Evolutionary conservation across 2,113 vertebrate species (phyloP), one percentile per base, ranked within the genome.

Genomic region (Rhinogobius similis): DNA sequence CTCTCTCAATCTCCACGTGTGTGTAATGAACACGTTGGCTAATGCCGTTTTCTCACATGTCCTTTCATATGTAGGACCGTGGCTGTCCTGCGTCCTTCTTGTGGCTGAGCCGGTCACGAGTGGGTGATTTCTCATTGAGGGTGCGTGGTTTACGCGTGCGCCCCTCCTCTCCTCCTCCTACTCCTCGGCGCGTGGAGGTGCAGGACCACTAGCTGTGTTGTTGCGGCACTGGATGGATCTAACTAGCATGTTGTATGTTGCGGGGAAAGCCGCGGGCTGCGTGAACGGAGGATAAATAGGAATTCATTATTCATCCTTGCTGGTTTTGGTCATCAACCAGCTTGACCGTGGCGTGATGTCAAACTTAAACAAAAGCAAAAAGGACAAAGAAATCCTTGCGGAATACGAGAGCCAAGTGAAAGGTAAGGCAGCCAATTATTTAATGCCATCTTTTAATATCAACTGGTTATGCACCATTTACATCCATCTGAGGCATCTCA

Each of bases 351-450:
- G 62, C 84, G 79, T 90, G 88, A 97, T 97, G 96, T 96, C 95
- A 85, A 94, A 95, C 76, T 94, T 94, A 8, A 94, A 89, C 92
- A 93, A 93, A 88, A 95, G 93, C 94, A 97, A 96, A 87, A 97
- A 97, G 93, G 96, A 97, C 94, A 97, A 97, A 95, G 96, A 97
- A 83, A 97, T 97, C 82, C 94, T 97, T 64, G 95, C 95, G 10
- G 96, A 97, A 64, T 97, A 97, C 89, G 96, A 97, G 92, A 94
- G 94, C 76, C 96, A 97, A 92, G 95, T 97, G 67, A 97, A 97
- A 96, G 96, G 96, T 97, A 93, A 91, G 93, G 14, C 11, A 11
- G 10, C 14, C 24, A 26, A 58, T 29, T n/a, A n/a, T n/a, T n/a
- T 29, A 13, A 41, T 43, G 36, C 21, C n/a, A 63, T 20, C 0